These are phyloP conservation scores for Calliopsis andreniformis DNA, from an alignment of 1,140 invertebrate species.

Conservation along the genomic window DNA sequence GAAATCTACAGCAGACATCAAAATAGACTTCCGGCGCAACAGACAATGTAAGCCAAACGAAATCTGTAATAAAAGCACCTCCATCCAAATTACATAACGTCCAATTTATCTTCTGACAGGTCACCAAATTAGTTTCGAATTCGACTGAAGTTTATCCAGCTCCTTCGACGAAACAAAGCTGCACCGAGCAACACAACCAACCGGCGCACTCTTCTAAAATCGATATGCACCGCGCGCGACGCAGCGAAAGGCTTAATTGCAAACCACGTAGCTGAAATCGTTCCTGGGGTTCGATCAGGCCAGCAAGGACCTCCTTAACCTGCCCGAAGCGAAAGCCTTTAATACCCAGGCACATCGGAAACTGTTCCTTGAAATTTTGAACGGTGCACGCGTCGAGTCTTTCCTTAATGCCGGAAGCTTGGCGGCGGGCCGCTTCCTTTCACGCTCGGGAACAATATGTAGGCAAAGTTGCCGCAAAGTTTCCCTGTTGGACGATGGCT, in stretches of 20 bases:
- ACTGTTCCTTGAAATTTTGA: conserved; percentile 26
- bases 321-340: not conserved
- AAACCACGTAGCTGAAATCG: not conserved
- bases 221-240: not conserved
- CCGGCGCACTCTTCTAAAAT: not conserved
- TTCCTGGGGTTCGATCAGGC: not conserved
- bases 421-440: conserved; percentile 64
- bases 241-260: not conserved
- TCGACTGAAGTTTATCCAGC: not conserved
- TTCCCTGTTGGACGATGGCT: conserved; percentile 60
- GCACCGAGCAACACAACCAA: not conserved
- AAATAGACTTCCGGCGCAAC: no score
- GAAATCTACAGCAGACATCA: no score
- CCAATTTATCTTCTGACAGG: no score
- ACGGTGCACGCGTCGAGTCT: conserved; percentile 24
- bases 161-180: not conserved
- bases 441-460: conserved; percentile 68
- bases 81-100: no score
- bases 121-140: no score
- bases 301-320: not conserved
- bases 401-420: conserved; percentile 53
- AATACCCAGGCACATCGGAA: not conserved
- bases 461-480: conserved; percentile 72
- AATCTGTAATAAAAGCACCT: no score
- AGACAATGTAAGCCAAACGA: no score